Conservation (phyloP, 2,113 vertebrate species). For the Edolisoma coerulescens region DNA sequence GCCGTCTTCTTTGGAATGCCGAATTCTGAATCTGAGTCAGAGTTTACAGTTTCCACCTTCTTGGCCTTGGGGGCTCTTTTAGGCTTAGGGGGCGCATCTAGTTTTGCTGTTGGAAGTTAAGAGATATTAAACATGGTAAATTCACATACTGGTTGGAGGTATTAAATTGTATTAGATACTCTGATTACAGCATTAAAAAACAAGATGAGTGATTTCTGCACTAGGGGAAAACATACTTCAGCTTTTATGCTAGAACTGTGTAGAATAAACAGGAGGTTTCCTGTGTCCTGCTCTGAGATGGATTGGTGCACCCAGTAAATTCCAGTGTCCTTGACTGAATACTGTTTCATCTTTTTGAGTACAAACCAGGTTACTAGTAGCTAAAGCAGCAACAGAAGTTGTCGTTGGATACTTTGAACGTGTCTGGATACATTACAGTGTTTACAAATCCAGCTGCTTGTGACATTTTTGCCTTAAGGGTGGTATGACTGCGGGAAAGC, state of each 20-base stretch:
- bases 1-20: constrained; percentile 84
- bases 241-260: neutral
- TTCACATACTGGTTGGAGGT: neutral
- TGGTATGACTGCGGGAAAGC: neutral
- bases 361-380: neutral
- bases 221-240: neutral
- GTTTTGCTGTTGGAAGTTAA: constrained; percentile 78
- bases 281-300: neutral
- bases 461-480: neutral
- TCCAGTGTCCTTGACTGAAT: neutral
- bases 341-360: neutral
- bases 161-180: neutral
- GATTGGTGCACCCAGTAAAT: neutral
- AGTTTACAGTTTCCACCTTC: constrained; percentile 87
- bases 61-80: constrained; percentile 87
- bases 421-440: no score
- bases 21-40: constrained; percentile 93
- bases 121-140: neutral
- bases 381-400: neutral
- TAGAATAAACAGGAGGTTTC: neutral
- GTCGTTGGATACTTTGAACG: neutral
- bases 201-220: neutral
- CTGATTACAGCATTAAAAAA: neutral
- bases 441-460: neutral
- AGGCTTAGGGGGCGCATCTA: constrained; percentile 79